Conservation (phyloP, 1,140 invertebrate species). For the Antheraea pernyi region DNA sequence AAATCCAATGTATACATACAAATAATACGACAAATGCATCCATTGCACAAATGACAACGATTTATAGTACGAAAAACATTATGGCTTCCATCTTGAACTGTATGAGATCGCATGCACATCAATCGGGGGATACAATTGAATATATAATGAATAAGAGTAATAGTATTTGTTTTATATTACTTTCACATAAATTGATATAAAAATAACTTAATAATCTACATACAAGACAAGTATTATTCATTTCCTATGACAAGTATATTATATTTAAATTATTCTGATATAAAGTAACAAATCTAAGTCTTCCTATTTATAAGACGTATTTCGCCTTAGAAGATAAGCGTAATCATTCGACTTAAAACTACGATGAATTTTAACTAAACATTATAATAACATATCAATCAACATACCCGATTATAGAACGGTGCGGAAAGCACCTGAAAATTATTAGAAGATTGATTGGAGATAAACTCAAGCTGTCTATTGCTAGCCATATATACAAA, state of each 20-base stretch:
- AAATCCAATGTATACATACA: constrained; percentile 40
- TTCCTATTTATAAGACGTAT: constrained; percentile 62
- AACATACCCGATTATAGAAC: neutral
- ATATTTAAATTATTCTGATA: constrained; percentile 59
- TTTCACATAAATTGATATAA: constrained; percentile 63
- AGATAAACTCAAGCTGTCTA: too few species aligned
- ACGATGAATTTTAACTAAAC: constrained; percentile 33
- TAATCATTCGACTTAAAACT: constrained; percentile 69
- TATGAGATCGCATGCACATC: constrained; percentile 36
- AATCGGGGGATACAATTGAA: constrained; percentile 42
- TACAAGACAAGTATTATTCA: constrained; percentile 19
- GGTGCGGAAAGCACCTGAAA: neutral
- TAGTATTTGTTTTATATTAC: constrained; percentile 36
- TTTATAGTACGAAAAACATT: constrained; percentile 11
- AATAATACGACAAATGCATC: constrained; percentile 42
- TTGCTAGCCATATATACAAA: too few species aligned
- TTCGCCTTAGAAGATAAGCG: constrained; percentile 62
- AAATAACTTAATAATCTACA: constrained; percentile 56
- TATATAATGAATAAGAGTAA: constrained; percentile 19
- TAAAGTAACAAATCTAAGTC: constrained; percentile 65
- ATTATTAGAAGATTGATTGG: too few species aligned
- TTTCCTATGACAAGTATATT: constrained; percentile 6
- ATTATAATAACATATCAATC: neutral
- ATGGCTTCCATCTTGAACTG: constrained; percentile 13
- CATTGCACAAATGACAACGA: constrained; percentile 13